These are phyloP conservation scores for Grus americana DNA, from an alignment of 2,113 vertebrate genomes.

Conservation along the genomic window DNA sequence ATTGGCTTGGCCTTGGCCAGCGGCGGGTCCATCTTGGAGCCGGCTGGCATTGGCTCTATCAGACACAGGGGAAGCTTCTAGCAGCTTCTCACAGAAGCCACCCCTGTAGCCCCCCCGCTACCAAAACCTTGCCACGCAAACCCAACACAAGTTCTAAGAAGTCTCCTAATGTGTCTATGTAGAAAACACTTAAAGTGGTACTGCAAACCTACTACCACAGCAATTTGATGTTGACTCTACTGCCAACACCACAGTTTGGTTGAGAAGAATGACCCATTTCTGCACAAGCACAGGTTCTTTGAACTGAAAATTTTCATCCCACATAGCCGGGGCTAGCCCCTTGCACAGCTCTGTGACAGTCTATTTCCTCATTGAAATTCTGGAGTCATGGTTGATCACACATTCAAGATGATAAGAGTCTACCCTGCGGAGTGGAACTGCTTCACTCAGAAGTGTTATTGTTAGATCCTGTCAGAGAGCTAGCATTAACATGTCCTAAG, in stretches of 20 bases:
- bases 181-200: rapidly evolving
- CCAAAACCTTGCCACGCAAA: too few species aligned
- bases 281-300: neutral
- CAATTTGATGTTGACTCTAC: neutral
- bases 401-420: constrained; percentile 38
- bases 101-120: too few species aligned
- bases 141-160: neutral
- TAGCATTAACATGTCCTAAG: constrained; percentile 18
- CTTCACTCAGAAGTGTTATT: constrained; percentile 33
- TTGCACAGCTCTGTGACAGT: neutral
- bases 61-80: too few species aligned
- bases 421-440: constrained; percentile 27
- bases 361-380: constrained; percentile 42
- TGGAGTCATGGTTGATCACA: constrained; percentile 35
- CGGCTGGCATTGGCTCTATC: too few species aligned
- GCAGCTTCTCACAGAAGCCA: too few species aligned
- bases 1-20: too few species aligned
- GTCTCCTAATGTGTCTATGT: neutral
- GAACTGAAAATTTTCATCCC: neutral
- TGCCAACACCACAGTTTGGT: neutral
- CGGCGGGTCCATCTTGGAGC: too few species aligned
- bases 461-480: constrained; percentile 35
- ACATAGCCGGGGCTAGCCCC: neutral
- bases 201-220: neutral
- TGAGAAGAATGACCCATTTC: neutral